Conservation (phyloP, 2,888 invertebrate genomes). For the Scaeva pyrastri region DNA sequence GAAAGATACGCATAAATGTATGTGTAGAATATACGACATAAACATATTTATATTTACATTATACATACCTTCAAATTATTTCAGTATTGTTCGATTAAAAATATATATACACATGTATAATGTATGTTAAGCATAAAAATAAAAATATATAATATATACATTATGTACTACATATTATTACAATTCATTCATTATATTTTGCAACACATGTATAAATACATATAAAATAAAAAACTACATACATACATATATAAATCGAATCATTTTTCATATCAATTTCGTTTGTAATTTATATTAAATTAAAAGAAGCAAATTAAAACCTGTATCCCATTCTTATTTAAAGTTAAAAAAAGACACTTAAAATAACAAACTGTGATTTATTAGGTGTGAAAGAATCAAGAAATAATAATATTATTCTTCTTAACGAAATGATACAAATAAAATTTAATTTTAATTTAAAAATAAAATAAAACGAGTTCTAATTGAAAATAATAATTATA, state of each 20-base stretch:
- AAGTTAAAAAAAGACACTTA: conserved; percentile 67
- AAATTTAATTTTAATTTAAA: conserved; percentile 25
- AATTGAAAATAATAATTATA: conserved; percentile 7
- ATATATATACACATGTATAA: conserved; percentile 24
- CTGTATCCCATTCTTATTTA: conserved; percentile 15
- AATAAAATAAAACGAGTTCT: conserved; percentile 46
- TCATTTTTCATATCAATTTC: conserved; percentile 43
- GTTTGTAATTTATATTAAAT: conserved; percentile 70
- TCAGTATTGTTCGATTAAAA: conserved; percentile 67
- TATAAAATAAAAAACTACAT: conserved; percentile 6
- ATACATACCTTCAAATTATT: conserved; percentile 35
- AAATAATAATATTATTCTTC: conserved; percentile 42
- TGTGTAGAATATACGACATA: background rate
- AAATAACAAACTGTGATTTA: conserved; percentile 77
- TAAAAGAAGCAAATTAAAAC: conserved; percentile 33
- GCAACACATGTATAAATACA: conserved; percentile 27
- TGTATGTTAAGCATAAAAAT: conserved; percentile 37
- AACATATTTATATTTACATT: background rate
- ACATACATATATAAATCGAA: background rate
- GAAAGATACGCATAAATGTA: background rate
- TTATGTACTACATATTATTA: no score
- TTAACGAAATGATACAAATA: conserved; percentile 51
- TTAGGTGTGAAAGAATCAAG: conserved; percentile 73
- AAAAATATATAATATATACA: conserved; percentile 33
- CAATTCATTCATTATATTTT: conserved; percentile 18